These are phyloP conservation scores for Saccopteryx leptura DNA, from an alignment of 2,113 vertebrate species.

Conservation along the genomic window DNA sequence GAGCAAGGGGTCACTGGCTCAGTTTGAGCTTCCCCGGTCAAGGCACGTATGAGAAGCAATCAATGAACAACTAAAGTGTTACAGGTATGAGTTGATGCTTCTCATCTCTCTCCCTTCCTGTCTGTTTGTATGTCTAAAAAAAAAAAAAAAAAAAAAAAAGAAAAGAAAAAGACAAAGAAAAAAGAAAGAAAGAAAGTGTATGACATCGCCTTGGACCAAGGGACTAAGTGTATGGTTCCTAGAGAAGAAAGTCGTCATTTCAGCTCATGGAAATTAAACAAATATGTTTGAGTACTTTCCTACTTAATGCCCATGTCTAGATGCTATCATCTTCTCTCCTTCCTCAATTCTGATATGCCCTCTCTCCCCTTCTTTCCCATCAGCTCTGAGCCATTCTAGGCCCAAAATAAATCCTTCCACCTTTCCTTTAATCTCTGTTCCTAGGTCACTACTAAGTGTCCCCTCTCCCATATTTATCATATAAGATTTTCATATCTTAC, in stretches of 20 bases:
- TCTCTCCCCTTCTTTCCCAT: not conserved
- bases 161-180: too few species aligned
- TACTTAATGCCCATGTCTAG: not conserved
- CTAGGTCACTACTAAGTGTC: not conserved
- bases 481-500: slow-evolving; percentile 15
- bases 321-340: not conserved
- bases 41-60: too few species aligned
- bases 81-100: too few species aligned
- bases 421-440: not conserved
- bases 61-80: too few species aligned
- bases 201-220: not conserved
- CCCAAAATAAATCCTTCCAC: not conserved
- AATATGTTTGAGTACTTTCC: not conserved
- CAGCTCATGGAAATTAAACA: not conserved
- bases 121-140: too few species aligned
- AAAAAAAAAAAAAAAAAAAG: too few species aligned
- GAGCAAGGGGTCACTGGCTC: too few species aligned
- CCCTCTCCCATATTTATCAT: not conserved
- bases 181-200: not conserved
- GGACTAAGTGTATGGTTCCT: not conserved
- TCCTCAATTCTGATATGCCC: not conserved
- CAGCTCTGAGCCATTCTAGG: not conserved
- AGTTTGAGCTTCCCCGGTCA: too few species aligned
- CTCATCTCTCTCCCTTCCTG: too few species aligned
- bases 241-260: not conserved